Evolutionary conservation across 2,797 vertebrate genomes (phyloP).

Genomic region (Phrynocephalus vlangalii): DNA sequence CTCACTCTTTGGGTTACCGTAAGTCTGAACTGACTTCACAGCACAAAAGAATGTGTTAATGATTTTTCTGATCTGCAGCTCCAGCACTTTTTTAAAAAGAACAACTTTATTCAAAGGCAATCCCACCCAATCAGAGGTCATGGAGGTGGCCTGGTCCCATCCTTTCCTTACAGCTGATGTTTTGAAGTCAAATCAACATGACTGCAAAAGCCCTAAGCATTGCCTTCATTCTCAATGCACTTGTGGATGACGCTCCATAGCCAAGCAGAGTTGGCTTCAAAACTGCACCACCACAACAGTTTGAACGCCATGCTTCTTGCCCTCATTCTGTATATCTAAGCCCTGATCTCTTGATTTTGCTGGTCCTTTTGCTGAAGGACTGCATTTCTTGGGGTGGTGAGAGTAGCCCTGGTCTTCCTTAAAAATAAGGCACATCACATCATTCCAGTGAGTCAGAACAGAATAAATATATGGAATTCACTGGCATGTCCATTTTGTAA

Average conservation of each 20-base stretch:
- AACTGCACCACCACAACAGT: background rate
- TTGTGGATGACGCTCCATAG: background rate
- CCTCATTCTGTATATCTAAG: background rate
- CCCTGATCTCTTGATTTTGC: background rate
- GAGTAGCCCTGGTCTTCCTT: background rate
- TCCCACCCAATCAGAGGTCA: background rate
- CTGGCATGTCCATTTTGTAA: background rate
- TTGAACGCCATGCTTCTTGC: background rate
- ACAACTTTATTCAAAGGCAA: too few relatives aligned
- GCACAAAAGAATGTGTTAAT: background rate
- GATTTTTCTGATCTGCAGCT: background rate
- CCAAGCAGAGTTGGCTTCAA: background rate
- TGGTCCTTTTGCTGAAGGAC: background rate
- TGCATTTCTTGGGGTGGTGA: background rate
- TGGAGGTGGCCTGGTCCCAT: background rate
- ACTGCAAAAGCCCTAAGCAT: background rate
- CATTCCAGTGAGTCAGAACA: slow-evolving; percentile 27
- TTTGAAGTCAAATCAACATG: too few relatives aligned
- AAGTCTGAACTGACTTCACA: too few relatives aligned
- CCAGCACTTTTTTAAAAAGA: background rate
- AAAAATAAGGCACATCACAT: slow-evolving; percentile 6
- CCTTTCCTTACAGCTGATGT: background rate
- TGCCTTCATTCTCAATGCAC: background rate
- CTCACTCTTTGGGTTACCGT: background rate
- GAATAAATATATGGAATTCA: slow-evolving; percentile 29